Conservation (phyloP, 1,140 invertebrate genomes). For the Yoshiicerus persimilis region DNA sequence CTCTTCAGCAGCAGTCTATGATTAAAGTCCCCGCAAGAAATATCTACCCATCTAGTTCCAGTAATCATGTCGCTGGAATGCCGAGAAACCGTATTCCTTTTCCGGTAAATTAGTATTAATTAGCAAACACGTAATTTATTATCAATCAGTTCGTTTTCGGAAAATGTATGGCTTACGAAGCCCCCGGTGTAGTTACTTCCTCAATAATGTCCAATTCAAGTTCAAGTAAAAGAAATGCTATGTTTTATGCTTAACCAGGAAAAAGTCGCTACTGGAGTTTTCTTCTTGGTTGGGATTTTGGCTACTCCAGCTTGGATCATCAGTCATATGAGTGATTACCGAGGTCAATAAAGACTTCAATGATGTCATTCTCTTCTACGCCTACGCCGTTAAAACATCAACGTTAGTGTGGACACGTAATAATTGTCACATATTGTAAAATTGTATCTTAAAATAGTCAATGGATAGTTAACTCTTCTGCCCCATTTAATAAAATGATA, state of each 20-base stretch:
- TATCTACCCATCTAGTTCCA: constrained; percentile 37
- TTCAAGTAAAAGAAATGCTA: background rate
- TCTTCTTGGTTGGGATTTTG: constrained; percentile 28
- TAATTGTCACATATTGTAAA: background rate
- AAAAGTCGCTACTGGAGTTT: constrained; percentile 32
- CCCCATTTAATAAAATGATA: background rate
- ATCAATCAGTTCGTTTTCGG: background rate
- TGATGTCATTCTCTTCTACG: background rate
- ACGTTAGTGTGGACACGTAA: background rate
- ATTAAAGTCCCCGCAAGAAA: constrained; percentile 27
- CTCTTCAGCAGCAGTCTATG: background rate
- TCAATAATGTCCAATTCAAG: too few relatives aligned
- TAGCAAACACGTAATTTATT: background rate
- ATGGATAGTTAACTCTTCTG: background rate
- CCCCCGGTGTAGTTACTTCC: too few relatives aligned
- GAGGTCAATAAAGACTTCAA: background rate
- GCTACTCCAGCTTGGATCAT: constrained; percentile 41
- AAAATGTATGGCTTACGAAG: background rate
- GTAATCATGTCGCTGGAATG: constrained; percentile 36
- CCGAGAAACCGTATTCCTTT: constrained; percentile 40
- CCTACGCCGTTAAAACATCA: background rate
- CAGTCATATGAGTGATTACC: constrained; percentile 40
- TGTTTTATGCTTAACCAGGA: constrained; percentile 33
- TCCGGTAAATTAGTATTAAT: constrained; percentile 19
- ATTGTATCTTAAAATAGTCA: background rate